Conservation (phyloP, 1,140 invertebrate genomes). For the Coenobita brevimanus region DNA sequence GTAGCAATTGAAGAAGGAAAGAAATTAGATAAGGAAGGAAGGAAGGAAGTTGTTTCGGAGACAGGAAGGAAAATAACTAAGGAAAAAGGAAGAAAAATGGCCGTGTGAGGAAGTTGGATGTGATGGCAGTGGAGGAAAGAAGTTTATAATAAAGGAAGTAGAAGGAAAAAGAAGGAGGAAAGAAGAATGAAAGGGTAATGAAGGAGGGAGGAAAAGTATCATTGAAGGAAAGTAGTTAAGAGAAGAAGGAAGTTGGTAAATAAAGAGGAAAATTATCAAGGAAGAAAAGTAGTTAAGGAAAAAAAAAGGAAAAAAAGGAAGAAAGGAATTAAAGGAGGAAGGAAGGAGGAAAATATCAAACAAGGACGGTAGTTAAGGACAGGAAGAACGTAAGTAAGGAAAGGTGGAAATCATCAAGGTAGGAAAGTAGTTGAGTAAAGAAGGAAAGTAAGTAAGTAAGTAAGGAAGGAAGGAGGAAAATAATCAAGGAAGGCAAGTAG, state of each 20-base stretch:
- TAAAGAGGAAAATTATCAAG: no score
- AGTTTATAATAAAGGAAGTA: background rate
- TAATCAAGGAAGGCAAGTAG: background rate
- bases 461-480: background rate
- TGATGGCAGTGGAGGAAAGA: background rate
- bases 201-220: conserved; percentile 1
- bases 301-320: conserved; percentile 3
- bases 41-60: background rate
- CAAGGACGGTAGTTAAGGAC: background rate
- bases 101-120: no score
- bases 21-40: background rate
- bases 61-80: background rate
- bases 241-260: background rate
- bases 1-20: background rate
- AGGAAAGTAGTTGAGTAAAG: background rate
- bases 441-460: background rate
- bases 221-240: background rate
- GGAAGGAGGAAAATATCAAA: background rate
- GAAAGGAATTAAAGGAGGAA: no score
- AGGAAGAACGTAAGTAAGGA: background rate
- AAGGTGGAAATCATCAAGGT: background rate
- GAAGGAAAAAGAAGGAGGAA: conserved; percentile 1
- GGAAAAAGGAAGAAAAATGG: no score
- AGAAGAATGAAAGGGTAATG: background rate
- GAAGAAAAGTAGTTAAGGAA: background rate